Evolutionary conservation across 2,888 invertebrate genomes (phyloP), one percentile per base, ranked within the genome.

Genomic region (Amiota minor): DNA sequence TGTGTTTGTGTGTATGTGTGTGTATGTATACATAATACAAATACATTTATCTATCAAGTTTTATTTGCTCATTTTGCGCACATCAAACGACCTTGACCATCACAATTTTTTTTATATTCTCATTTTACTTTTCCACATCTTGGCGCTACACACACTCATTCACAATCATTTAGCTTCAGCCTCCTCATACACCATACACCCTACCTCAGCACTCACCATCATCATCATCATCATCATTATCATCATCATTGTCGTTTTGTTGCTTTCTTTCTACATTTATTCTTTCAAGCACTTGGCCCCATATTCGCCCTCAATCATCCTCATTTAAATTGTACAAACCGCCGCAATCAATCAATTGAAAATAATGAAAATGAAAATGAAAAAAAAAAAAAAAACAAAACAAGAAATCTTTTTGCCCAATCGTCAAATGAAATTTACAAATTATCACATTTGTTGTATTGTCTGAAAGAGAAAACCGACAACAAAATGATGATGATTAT

Each of bases 41-140:
- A 65, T 47, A 47, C 47, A 16, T 70, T 12, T 45, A 64, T 67
- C 49, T 65, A 6, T 68, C 23, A 8, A 35, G 0, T 50, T 45
- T 70, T 11, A 47, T 53, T 68, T 75, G 73, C 67, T 53, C 67
- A 68, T 68, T 68, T 78, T 83, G 80, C 86, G 85, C 79, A 81
- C 80, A 82, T 83, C 20, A 80, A 85, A 83, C 87, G 87, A 86
- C 86, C 86, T 86, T 86, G 86, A 87, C 86, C 86, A 86, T 87
- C 86, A 85, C 86, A 86, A 86, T 86, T 85, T 83, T 35, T 35
- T 6, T 35, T 35, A 35, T 35, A 78, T 83, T 86, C 87, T 83
- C 80, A 82, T 83, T 82, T 85, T 82, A 79, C 81, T 81, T 83
- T 78, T 81, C 74, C 71, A 72, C 70, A 23, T 11, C 20, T 59